Percentiles rank a stretch among this genome's conserved stretches.
phyloP scores from a whole-genome alignment of 1,140 invertebrate genomes.

The Caenorhabditis remanei region DNA sequence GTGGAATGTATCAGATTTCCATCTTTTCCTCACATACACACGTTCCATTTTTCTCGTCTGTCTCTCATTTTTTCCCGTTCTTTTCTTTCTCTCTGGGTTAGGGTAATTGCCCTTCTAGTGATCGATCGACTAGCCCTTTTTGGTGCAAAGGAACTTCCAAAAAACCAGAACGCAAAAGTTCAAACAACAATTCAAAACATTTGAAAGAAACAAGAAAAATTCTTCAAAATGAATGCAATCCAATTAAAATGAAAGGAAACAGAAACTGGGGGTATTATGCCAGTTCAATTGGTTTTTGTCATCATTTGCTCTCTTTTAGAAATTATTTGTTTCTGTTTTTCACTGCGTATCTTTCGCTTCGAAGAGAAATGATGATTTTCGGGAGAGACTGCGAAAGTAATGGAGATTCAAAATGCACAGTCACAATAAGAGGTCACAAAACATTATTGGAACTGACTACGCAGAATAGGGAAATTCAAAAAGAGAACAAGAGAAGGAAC shows the following conservation, averaged over 20 bases:
- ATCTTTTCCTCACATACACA: not conserved
- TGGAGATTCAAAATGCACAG: not conserved
- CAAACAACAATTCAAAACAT: not conserved
- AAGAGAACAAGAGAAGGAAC: no score
- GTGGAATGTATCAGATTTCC: not conserved
- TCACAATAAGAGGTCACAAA: slow-evolving; percentile 3
- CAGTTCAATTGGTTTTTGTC: not conserved
- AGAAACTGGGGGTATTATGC: not conserved
- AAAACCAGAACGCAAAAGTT: not conserved
- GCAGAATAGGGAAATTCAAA: no score
- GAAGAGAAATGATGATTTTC: not conserved
- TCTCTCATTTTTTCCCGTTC: not conserved
- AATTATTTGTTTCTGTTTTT: not conserved
- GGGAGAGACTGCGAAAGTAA: not conserved
- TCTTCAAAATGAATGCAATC: not conserved
- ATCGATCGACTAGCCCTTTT: not conserved
- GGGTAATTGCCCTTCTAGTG: not conserved
- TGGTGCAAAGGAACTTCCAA: not conserved
- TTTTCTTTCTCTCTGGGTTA: not conserved
- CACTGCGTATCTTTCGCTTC: not conserved
- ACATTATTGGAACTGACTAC: not conserved
- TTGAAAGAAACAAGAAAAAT: not conserved
- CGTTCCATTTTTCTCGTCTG: not conserved
- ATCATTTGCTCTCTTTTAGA: not conserved
- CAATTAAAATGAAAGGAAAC: not conserved